Evolutionary conservation across 2,888 invertebrate species (phyloP), one percentile per base, ranked within the genome.

Genomic region (Troglohyphantes excavatus): DNA sequence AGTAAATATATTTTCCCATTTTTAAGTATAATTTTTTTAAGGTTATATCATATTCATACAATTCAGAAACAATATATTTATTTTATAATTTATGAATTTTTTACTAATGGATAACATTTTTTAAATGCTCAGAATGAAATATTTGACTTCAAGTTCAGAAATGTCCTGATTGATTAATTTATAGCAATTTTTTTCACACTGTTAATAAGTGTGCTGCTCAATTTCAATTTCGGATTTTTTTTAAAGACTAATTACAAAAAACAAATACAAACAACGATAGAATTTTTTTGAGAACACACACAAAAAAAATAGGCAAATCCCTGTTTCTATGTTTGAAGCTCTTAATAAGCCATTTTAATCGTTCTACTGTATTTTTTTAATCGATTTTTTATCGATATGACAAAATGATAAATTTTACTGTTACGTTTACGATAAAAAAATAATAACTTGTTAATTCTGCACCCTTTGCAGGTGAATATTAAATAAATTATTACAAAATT

Each of bases 401-500:
- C 26, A 65, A 23, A 23, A 9, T 65, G 65, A 23, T 65, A 23
- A 65, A 33, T 33, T 68, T 68, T 33, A 33, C 33, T 33, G 33
- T n/a, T 68, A 65, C 7, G 13, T 2, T n/a, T 1, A n/a, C 23
- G 7, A 33, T n/a, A 68, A 29, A 11, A 33, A 68, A 68, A 33
- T 7, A 17, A 19, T 13, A 65, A 9, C 7, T 59, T 59, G 59
- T 6, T 17, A 59, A 59, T 6, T 11, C 17, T 53, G 53, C n/a
- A 65, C 26, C 65, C 17, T 27, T 70, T 29, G 21, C 29, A 39
- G 39, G 68, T 46, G 59, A 82, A 82, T 21, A 33, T 72, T 73
- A 63, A 65, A 63, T 76, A 68, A 53, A 76, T 86, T 78, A 78
- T 78, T 68, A 46, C 23, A 78, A 86, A 76, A 78, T 70, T 86